These are phyloP conservation scores for Temnothorax nylanderi DNA, from an alignment of 1,140 invertebrate genomes.

Conservation along the genomic window DNA sequence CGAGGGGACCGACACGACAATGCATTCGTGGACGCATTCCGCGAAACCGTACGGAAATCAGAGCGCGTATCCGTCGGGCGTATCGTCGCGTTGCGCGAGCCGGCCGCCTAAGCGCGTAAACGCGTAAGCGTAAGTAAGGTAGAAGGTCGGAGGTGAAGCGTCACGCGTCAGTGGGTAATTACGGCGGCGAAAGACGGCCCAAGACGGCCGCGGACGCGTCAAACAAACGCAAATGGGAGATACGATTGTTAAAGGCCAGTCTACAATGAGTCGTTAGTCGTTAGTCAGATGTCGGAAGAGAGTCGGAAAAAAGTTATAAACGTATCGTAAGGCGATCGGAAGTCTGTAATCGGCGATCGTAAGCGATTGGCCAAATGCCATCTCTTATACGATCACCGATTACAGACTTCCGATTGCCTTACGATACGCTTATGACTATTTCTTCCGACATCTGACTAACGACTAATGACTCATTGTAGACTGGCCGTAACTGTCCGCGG, in stretches of 20 bases:
- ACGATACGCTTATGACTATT: too few species aligned
- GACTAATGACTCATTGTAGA: too few species aligned
- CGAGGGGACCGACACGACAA: conserved; percentile 30
- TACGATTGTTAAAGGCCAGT: neutral
- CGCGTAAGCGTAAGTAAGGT: neutral
- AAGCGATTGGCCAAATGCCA: too few species aligned
- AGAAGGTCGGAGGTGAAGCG: conserved; percentile 6
- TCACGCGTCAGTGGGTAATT: neutral
- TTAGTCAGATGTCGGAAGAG: too few species aligned
- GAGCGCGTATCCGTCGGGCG: conserved; percentile 34
- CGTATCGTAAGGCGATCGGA: too few species aligned
- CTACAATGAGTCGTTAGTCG: too few species aligned
- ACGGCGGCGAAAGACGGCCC: neutral
- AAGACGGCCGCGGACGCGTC: neutral
- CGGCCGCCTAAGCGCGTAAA: neutral
- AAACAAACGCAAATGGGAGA: neutral
- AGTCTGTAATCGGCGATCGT: too few species aligned
- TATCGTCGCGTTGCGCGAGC: neutral
- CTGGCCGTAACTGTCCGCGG: neutral
- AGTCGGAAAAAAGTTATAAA: too few species aligned
- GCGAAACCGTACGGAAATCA: conserved; percentile 39
- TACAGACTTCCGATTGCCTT: too few species aligned
- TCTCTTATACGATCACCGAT: too few species aligned
- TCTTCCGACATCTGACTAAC: too few species aligned
- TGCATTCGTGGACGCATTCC: conserved; percentile 35